Percentiles rank a stretch among this genome's conserved stretches.
Conservation (phyloP, 1,140 invertebrate genomes). For the Rhynchophorus ferrugineus region DNA sequence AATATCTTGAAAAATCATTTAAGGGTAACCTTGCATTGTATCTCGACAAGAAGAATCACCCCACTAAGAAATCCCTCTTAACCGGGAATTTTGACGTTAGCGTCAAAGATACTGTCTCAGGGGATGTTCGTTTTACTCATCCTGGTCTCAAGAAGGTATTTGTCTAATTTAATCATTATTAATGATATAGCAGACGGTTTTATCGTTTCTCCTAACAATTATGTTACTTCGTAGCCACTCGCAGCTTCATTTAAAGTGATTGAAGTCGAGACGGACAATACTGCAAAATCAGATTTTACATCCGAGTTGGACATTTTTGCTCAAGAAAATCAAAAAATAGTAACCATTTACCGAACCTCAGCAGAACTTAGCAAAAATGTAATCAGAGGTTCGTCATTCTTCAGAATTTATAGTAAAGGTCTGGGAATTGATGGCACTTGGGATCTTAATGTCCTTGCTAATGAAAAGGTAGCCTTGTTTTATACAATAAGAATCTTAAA, state of each 20-base stretch:
- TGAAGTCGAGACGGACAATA: conserved; percentile 20
- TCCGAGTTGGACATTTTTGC: conserved; percentile 51
- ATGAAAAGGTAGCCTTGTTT: no score
- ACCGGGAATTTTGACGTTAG: conserved; percentile 44
- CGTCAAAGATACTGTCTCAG: conserved; percentile 43
- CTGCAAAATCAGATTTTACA: conserved; percentile 44
- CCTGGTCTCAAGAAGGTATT: conserved; percentile 56
- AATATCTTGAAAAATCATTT: conserved; percentile 26
- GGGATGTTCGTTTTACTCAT: conserved; percentile 54
- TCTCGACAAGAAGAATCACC: conserved; percentile 61
- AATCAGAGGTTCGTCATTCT: no score
- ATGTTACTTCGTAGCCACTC: conserved; percentile 42
- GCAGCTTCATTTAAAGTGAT: conserved; percentile 11
- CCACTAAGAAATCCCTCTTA: conserved; percentile 53
- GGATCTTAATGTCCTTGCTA: not conserved
- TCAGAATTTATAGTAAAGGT: not conserved
- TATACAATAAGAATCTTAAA: no score
- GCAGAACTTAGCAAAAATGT: no score
- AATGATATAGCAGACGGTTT: not conserved
- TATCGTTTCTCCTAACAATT: not conserved
- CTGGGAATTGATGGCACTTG: not conserved
- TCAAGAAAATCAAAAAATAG: conserved; percentile 54
- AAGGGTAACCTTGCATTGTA: conserved; percentile 50
- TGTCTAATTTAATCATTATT: not conserved
- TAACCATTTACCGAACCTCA: conserved; percentile 36